These are phyloP conservation scores for Gymnothorax reevesii DNA, from an alignment of 2,797 vertebrate species.

Conservation along the genomic window DNA sequence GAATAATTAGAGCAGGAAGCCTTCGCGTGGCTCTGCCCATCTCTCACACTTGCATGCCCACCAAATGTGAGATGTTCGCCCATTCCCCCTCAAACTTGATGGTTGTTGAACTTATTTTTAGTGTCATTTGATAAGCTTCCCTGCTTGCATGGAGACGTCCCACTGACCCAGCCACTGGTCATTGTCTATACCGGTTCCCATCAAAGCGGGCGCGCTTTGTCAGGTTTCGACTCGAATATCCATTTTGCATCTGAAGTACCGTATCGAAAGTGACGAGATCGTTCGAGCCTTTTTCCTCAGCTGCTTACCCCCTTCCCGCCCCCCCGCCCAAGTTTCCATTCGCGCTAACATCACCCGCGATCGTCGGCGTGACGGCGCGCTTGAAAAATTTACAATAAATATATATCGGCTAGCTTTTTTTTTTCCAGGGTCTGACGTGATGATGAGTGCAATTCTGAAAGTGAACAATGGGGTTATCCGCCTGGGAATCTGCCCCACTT, in stretches of 20 bases:
- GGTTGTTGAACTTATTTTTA: conserved; percentile 99
- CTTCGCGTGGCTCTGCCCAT: conserved; percentile 66
- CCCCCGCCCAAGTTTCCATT: conserved; percentile 77
- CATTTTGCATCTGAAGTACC: conserved; percentile 93
- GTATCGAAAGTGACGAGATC: conserved; percentile 99
- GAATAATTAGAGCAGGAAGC: conserved; percentile 78
- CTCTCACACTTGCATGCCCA: conserved; percentile 70
- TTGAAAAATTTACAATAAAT: conserved; percentile 75
- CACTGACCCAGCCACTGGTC: conserved; percentile 99
- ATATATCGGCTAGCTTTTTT: conserved; percentile 68
- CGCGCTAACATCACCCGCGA: conserved; percentile 86
- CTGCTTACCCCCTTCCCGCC: conserved; percentile 83
- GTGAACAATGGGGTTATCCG: conserved; percentile 78
- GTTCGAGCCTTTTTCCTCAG: conserved; percentile 95
- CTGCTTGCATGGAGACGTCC: conserved; percentile 89
- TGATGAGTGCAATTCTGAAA: conserved; percentile 74
- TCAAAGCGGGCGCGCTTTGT: conserved; percentile 94
- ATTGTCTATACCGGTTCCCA: conserved; percentile 98
- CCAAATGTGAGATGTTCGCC: conserved; percentile 77
- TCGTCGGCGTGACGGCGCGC: conserved; percentile 81
- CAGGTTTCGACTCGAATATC: conserved; percentile 99
- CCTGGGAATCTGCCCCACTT: conserved; percentile 53
- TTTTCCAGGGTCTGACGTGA: conserved; percentile 47
- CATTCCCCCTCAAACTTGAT: conserved; percentile 86
- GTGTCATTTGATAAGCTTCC: conserved; percentile 98